These are phyloP conservation scores for Dendrophyllia cribrosa DNA, from an alignment of 64 coral and sea anemone species.

Conservation along the genomic window DNA sequence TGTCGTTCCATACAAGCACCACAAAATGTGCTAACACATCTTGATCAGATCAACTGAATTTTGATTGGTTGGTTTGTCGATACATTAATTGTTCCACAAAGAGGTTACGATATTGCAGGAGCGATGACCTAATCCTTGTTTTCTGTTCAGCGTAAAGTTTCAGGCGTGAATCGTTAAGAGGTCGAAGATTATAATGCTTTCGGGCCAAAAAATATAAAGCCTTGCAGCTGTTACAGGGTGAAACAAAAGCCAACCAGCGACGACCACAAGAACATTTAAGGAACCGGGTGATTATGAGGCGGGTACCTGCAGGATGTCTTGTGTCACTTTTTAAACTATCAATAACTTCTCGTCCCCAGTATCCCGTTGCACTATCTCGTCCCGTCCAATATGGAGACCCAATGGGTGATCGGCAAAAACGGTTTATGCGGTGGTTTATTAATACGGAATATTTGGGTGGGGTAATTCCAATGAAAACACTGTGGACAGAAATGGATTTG, in stretches of 20 bases:
- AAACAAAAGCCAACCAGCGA: conserved; percentile 31
- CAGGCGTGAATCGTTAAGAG: not conserved
- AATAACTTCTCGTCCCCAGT: conserved; percentile 10
- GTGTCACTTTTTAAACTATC: conserved; percentile 10
- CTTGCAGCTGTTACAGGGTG: conserved; percentile 23
- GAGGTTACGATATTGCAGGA: conserved; percentile 39
- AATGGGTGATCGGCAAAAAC: no score
- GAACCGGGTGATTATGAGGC: not conserved
- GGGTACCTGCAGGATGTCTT: conserved; percentile 17
- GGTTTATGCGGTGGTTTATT: no score
- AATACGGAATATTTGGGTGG: no score
- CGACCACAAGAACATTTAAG: conserved; percentile 30
- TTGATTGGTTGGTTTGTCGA: conserved; percentile 46
- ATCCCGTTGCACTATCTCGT: not conserved
- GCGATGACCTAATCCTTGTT: conserved; percentile 37
- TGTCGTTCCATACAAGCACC: conserved; percentile 21
- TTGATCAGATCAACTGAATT: conserved; percentile 40
- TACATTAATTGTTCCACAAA: conserved; percentile 18
- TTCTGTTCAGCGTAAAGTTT: not conserved
- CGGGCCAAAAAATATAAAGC: not conserved
- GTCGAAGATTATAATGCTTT: no score
- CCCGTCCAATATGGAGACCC: no score
- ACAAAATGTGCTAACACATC: conserved; percentile 9
- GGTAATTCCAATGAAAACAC: no score
- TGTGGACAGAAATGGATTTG: no score